Conservation (phyloP, 2,888 invertebrate species). For the Oscheius sp. region DNA sequence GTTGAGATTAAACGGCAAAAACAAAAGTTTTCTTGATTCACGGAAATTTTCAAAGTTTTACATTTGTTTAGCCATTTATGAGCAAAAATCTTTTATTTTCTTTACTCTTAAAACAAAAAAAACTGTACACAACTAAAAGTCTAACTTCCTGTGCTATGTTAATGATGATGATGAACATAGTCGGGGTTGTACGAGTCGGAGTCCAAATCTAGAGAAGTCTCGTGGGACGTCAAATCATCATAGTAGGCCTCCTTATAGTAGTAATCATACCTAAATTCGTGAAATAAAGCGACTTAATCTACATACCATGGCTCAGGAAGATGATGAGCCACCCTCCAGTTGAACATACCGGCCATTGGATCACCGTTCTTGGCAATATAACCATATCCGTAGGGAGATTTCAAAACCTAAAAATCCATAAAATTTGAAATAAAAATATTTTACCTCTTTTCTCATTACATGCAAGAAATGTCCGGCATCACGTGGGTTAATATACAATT, state of each 20-base stretch:
- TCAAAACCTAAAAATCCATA: constrained; percentile 40
- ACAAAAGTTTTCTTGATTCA: neutral
- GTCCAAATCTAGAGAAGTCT: constrained; percentile 63
- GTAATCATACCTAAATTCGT: constrained; percentile 61
- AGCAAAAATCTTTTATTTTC: constrained; percentile 6
- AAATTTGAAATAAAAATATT: too few species aligned
- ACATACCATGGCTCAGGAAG: constrained; percentile 65
- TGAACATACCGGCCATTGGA: constrained; percentile 48
- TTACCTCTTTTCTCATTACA: constrained; percentile 66
- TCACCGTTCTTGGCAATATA: constrained; percentile 65
- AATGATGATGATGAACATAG: constrained; percentile 66
- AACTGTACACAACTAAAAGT: constrained; percentile 24
- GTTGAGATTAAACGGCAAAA: neutral
- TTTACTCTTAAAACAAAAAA: neutral
- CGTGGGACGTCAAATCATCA: constrained; percentile 60
- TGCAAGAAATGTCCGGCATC: constrained; percentile 68
- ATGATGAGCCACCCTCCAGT: constrained; percentile 58
- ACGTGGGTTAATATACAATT: constrained; percentile 67
- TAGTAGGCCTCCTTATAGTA: constrained; percentile 66
- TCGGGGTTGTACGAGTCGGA: constrained; percentile 67
- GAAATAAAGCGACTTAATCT: neutral
- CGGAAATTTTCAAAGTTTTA: neutral
- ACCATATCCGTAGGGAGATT: constrained; percentile 67
- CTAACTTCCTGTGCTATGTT: constrained; percentile 28
- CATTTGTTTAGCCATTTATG: neutral